Base-by-base conservation (phyloP, 1,140 invertebrate genomes). In the Steinernema feltiae region DNA sequence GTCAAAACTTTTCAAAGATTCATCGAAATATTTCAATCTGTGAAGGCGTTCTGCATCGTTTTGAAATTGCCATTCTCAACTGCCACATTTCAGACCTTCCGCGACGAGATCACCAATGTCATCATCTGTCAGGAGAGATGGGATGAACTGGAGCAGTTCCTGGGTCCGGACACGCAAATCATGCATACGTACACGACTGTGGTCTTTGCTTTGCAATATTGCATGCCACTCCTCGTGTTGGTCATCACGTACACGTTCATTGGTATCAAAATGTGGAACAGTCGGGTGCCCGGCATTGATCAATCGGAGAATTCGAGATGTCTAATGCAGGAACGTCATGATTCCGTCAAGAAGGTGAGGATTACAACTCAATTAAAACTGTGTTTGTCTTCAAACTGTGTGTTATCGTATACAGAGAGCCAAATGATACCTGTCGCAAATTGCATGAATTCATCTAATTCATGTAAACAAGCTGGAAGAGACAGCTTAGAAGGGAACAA, bases 211-310 rank as follows among this genome's bases (percentile, higher is more conserved):
- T 77, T 85, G 30, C 84, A 85, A 73, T 85, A 85, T 71, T 79
- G 83, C 46, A 75, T 85, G 35, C 84, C 84, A 3, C 76, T 86
- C 31, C 70, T 82, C 3, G 84, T 85, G 30, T 69, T 85, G 29
- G 72, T 85, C n/a, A 75, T 85, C 48, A 85, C 85, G 46, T 85
- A 85, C 48, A 85, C 84, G 3, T 78, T 75, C 46, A 85, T 85
- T 75, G 84, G 84, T 29, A 72, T 83, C 15, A 78, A 78, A 71
- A 85, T 85, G 84, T 85, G 84, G 84, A 85, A 85, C 73, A 82
- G 81, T 41, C 75, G 81, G 76, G 80, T 85, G 30, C 84, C 84
- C 15, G 83, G 83, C 35, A 72, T 72, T 35, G 77, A 82, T 32
- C 75, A 79, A 7, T 74, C 77, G 30, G n/a, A 63, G 18, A 79